Base-by-base conservation (phyloP, 2,113 vertebrate genomes). In the Tringa solitaria region DNA sequence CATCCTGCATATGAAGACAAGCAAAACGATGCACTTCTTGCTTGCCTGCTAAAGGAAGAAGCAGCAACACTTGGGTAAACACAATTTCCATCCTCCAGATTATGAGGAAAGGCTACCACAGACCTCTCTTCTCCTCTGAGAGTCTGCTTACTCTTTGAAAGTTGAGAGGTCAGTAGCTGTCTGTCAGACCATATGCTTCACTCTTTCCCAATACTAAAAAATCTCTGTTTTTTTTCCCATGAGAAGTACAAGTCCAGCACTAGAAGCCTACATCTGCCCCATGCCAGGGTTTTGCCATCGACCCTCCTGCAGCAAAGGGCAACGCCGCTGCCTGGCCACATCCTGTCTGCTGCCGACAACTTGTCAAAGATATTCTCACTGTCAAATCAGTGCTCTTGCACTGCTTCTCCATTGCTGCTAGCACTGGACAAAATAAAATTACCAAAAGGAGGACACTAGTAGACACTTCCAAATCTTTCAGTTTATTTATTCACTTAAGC, bases 231-330 rank as follows among this genome's bases (percentile, higher is more conserved):
- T 75, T 63, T 43, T n/a, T 28, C 19, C 32, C 19, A 11, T 4
- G 26, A 59, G 32, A 23, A 39, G 19, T 10, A 37, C 0, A 2
- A 61, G 15, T 21, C 28, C 11, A 27, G 18, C 15, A 19, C 22
- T 22, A 60, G 8, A 13, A 77, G 51, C 45, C 17, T 65, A 37
- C 17, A 21, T 24, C 23, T 30, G 32, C 6, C 9, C 16, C 23
- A 89, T 56, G 30, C 27, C 2, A 1, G 0, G 2, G 19, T 15
- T 64, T 63, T 2, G 3, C 14, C 0, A 2, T 19, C 24, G 12
- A 15, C 10, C 7, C 28, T 51, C 14, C 37, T 1, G 0, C 9
- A 70, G 43, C 27, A 73, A 27, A 48, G 27, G 56, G 12, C 41
- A 70, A 41, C 2, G 1, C 57, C 2, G 4, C 12, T 73, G 51